Evolutionary conservation across 1,140 invertebrate species (phyloP), one percentile per base, ranked within the genome.

Genomic region (Lineus longissimus): DNA sequence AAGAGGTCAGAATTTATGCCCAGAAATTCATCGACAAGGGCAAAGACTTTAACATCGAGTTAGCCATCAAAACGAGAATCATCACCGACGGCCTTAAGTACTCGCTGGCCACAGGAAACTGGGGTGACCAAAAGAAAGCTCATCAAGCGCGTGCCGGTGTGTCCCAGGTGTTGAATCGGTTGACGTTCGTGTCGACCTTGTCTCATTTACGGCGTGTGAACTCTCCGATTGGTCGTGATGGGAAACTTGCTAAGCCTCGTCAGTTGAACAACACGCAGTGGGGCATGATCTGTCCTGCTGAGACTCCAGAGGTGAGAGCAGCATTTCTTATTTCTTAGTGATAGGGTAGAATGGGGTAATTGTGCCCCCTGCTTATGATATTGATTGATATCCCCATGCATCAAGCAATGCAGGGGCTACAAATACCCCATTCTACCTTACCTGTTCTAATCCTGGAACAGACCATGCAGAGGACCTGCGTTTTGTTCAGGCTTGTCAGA

Each of bases 51-150:
- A 98, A 97, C 82, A 83, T 98, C 61, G 95, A 98, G 75, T 82
- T 98, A 58, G 95, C 96, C 29, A 96, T 99, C 51, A 98, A 97
- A 82, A 97, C 95, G 0, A 90, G 95, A 78, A 94, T 97, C 43
- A 98, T 99, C 59, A 98, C 96, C 1, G 95, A 98, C 82, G 97
- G 97, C n/a, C 84, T 99, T 25, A 85, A 94, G 68, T 99, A 99
- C 81, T 98, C 96, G 0, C 83, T 99, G 67, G 96, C 97, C 73
- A 99, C 97, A 41, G 97, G 97, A 31, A 99, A 99, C 82, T 99
- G 97, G 97, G 97, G 97, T 40, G 97, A 99, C 80, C 97, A 99
- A 82, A 99, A 98, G 81, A 99, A 99, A 81, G 97, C 97, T 64
- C 96, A 98, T 89, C 94, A 97, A 83, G 92, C 94, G 6, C 86